These are phyloP conservation scores for Myotis brandtii DNA, from an alignment of 2,113 vertebrate genomes.

Conservation along the genomic window DNA sequence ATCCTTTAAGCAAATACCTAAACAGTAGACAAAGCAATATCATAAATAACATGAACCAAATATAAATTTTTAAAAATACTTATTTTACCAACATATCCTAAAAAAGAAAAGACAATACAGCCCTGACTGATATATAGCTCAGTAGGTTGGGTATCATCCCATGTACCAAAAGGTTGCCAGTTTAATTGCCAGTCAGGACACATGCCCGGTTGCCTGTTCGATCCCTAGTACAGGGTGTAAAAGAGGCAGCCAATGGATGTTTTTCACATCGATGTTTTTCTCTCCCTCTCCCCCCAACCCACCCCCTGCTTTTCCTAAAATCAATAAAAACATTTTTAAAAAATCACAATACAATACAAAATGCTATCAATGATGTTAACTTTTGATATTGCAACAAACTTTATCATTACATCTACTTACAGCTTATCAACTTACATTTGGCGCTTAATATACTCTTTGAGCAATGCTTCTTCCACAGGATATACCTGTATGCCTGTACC, in stretches of 20 bases:
- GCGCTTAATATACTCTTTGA: conserved; percentile 97
- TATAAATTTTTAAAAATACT: not conserved
- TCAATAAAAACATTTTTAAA: too few species aligned
- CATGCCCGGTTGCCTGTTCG: too few species aligned
- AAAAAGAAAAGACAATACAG: not conserved
- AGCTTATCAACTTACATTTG: conserved; percentile 93
- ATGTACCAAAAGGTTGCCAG: too few species aligned
- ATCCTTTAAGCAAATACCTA: not conserved
- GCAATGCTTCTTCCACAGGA: conserved; percentile 94
- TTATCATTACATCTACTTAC: not conserved
- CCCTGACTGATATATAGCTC: too few species aligned
- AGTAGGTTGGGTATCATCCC: too few species aligned
- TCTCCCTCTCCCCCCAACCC: too few species aligned
- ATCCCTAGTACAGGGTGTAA: too few species aligned
- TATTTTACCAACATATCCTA: conserved; percentile 5
- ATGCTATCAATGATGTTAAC: not conserved
- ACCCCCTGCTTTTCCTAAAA: too few species aligned
- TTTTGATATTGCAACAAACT: not conserved
- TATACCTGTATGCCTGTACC: conserved; percentile 94
- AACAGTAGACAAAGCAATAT: not conserved
- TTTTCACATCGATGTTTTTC: too few species aligned
- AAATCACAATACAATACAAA: not conserved
- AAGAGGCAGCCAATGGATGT: too few species aligned
- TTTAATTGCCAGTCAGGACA: too few species aligned
- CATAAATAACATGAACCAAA: not conserved